Percentiles rank a stretch among this genome's conserved stretches.
Conservation (phyloP, 1,140 invertebrate species). For the Drosophila kurseongensis region DNA sequence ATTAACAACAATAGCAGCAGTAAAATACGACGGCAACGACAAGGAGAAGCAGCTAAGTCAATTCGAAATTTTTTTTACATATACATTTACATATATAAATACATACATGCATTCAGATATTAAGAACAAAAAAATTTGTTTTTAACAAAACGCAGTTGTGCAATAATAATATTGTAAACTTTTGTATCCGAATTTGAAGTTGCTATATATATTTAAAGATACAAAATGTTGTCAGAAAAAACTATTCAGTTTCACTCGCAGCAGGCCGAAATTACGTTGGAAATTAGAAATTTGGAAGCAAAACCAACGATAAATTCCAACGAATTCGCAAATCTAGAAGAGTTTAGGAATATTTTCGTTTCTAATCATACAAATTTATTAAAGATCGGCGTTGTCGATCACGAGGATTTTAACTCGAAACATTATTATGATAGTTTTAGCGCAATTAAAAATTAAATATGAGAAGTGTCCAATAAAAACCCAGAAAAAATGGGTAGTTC, state of each 20-base stretch:
- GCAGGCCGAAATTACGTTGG: slow-evolving; percentile 3
- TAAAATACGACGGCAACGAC: neutral
- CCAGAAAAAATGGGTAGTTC: too few species aligned
- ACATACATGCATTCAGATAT: too few species aligned
- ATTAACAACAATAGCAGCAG: neutral
- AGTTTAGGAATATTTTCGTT: neutral
- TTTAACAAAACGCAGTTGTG: neutral
- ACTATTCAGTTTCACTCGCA: neutral
- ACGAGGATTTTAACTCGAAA: too few species aligned
- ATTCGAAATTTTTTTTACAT: slow-evolving; percentile 1
- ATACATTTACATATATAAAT: neutral
- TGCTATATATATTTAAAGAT: slow-evolving; percentile 1
- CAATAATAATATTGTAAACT: slow-evolving; percentile 4
- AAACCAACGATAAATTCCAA: neutral
- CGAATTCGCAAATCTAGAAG: neutral
- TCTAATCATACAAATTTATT: too few species aligned
- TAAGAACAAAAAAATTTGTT: neutral
- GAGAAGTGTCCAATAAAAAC: too few species aligned
- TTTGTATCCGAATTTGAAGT: neutral
- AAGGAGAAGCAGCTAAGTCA: neutral
- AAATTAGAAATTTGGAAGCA: neutral
- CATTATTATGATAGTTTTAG: too few species aligned
- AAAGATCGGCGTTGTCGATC: too few species aligned
- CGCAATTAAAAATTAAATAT: too few species aligned
- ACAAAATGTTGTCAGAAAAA: neutral